phyloP scores from a whole-genome alignment of 1,140 invertebrate species.

The Pemphigus obesinymphae region DNA sequence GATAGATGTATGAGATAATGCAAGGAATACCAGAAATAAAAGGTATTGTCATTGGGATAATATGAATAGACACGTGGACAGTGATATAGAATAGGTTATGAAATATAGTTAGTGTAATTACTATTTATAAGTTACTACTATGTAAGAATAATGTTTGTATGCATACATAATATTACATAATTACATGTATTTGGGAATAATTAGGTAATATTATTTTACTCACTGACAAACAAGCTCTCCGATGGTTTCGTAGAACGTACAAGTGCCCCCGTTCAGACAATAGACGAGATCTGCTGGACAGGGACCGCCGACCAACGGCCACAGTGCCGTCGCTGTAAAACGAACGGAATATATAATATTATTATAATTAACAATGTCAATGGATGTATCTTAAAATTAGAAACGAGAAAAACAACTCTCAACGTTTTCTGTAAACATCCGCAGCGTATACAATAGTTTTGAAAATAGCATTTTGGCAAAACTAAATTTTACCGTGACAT shows the following conservation, averaged over 20 bases:
- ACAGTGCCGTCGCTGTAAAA: constrained; percentile 57
- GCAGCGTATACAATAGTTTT: neutral
- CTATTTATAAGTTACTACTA: too few relatives aligned
- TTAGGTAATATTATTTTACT: constrained; percentile 50
- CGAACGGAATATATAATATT: constrained; percentile 44
- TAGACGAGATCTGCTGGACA: constrained; percentile 59
- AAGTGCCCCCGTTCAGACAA: constrained; percentile 77
- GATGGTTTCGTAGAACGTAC: constrained; percentile 70
- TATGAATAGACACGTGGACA: too few relatives aligned
- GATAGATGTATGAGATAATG: too few relatives aligned
- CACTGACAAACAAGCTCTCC: constrained; percentile 75
- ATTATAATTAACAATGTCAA: neutral
- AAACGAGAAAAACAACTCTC: neutral
- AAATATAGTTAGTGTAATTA: too few relatives aligned
- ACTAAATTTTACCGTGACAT: constrained; percentile 12
- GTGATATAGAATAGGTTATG: too few relatives aligned
- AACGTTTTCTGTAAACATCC: neutral
- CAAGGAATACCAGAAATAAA: too few relatives aligned
- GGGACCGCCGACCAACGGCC: constrained; percentile 58
- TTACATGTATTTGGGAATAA: too few relatives aligned
- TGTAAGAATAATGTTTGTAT: too few relatives aligned
- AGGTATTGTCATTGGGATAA: too few relatives aligned
- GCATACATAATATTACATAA: too few relatives aligned
- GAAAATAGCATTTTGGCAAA: constrained; percentile 15
- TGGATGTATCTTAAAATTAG: neutral